Evolutionary conservation across 2,113 vertebrate genomes (phyloP).

Genomic region (Capricornis sumatraensis): DNA sequence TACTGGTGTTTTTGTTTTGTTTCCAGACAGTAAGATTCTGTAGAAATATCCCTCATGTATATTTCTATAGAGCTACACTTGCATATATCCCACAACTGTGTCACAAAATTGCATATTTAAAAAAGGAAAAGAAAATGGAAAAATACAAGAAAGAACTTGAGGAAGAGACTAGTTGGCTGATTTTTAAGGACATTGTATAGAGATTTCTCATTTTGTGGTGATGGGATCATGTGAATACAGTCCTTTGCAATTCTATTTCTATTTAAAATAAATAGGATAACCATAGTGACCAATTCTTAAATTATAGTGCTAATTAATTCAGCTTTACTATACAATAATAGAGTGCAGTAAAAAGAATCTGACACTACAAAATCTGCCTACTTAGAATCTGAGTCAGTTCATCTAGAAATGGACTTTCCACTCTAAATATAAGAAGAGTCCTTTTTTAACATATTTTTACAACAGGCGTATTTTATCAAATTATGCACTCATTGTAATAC

Average conservation of each 20-base stretch:
- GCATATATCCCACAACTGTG: neutral
- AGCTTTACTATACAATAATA: constrained; percentile 13
- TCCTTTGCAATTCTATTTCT: constrained; percentile 31
- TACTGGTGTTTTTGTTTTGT: neutral
- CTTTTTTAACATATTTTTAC: neutral
- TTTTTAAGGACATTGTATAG: neutral
- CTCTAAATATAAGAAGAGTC: neutral
- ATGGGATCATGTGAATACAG: neutral
- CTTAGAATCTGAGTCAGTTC: constrained; percentile 31
- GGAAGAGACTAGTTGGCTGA: neutral
- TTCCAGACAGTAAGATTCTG: neutral
- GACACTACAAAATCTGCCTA: constrained; percentile 12
- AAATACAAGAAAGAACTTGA: neutral
- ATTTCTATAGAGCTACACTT: neutral
- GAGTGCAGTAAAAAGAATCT: neutral
- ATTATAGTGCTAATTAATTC: constrained; percentile 31
- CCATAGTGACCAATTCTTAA: neutral
- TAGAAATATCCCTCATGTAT: neutral
- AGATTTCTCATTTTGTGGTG: neutral
- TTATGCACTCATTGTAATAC: neutral
- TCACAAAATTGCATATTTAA: neutral
- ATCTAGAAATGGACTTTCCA: neutral
- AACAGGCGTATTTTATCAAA: neutral
- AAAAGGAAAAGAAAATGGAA: neutral
- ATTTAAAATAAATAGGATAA: constrained; percentile 44